Evolutionary conservation across 1,140 invertebrate species (phyloP), one percentile per base, ranked within the genome.

Genomic region (Ooceraea biroi): DNA sequence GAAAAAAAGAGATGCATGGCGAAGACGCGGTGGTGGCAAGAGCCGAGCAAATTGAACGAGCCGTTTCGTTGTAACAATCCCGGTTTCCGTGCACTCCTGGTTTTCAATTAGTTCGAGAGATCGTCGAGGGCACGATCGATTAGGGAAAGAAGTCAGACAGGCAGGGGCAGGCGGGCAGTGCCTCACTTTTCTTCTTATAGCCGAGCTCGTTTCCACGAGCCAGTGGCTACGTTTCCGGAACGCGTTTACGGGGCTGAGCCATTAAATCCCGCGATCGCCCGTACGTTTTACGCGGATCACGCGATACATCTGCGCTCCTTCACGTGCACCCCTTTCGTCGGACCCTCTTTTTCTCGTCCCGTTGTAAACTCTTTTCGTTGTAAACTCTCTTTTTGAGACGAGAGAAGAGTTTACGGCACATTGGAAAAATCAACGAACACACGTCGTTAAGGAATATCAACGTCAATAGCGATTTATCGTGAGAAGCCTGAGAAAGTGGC

Each of bases 211-310:
- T 84, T 80, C 52, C 52, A 71, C 55, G 83, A 86, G 76, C 73
- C 83, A 85, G 44, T 82, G 61, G 76, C 83, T 63, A 82, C 83
- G 76, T 86, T 86, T 86, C 83, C 85, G 66, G 68, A 80, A 69
- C 76, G 69, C 83, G 83, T 86, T 85, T 46, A 58, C 83, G 46
- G 25, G 14, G 25, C 19, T 19, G 36, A 25, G 61, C 74, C 83
- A 86, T 86, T 86, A 86, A 86, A 85, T 55, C 52, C 50, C 3
- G n/a, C 19, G 73, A 86, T 86, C 83, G 63, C 50, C n/a, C 48
- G 41, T 68, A 60, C 73, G 58, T 80, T 86, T 80, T 68, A 63
- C 68, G 76, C 52, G 68, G 50, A 77, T 86, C 85, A 86, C 85
- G 85, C 83, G 85, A 86, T 74, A 55, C 60, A 73, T 73, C 60